Evolutionary conservation across 2,797 vertebrate species (phyloP).

Genomic region (Anableps anableps): DNA sequence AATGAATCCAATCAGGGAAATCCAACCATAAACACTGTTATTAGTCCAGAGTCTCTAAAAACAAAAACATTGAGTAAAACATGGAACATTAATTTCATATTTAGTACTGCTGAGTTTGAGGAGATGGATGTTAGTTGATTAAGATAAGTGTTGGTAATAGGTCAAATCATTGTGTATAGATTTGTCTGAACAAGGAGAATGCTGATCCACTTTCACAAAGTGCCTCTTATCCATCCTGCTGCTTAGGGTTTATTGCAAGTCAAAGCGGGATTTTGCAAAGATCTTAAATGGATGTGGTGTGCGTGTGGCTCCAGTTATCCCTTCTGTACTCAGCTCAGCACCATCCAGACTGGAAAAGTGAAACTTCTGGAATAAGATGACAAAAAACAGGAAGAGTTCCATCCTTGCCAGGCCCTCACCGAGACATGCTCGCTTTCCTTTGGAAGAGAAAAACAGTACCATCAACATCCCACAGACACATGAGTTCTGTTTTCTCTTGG

Average conservation of each 20-base stretch:
- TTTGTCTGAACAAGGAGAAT: not conserved
- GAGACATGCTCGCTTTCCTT: conserved; percentile 84
- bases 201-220: not conserved
- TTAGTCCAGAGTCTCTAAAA: not conserved
- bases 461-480: not conserved
- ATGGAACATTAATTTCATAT: not conserved
- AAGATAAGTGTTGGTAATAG: not conserved
- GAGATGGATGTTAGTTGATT: not conserved
- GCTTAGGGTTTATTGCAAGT: not conserved
- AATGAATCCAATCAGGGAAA: not conserved
- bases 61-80: not conserved
- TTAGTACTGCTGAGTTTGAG: not conserved
- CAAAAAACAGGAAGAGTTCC: conserved; percentile 83
- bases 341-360: conserved; percentile 74
- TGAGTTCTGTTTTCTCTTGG: not conserved
- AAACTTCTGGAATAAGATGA: conserved; percentile 85
- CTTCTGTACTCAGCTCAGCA: conserved; percentile 65
- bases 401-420: conserved; percentile 85
- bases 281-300: conserved; percentile 81
- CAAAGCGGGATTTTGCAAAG: conserved; percentile 69
- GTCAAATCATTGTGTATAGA: not conserved
- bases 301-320: conserved; percentile 78
- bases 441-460: conserved; percentile 3
- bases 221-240: not conserved
- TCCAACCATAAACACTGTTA: not conserved